Base-by-base conservation (phyloP, 2,797 vertebrate species). In the Galaxias olidus region DNA sequence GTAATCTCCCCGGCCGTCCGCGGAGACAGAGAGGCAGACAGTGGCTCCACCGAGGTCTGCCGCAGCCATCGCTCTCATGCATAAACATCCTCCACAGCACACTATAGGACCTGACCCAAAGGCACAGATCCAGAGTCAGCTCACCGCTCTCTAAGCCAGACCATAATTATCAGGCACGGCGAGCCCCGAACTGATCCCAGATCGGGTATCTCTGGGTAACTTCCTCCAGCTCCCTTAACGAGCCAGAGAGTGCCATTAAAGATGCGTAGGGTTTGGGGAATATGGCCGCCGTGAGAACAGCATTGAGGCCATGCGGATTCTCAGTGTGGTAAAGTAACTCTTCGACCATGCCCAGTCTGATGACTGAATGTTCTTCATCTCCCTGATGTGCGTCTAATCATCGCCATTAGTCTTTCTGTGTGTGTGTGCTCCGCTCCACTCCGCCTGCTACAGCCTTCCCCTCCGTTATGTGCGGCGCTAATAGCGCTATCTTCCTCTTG, bases 401-500 rank as follows among this genome's bases (percentile, higher is more conserved):
- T 57, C 14, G 18, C 15, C 11, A 53, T 30, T 66, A 14, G 42
- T 55, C 5, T 66, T 8, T 58, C 59, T 59, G 17, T 77, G 44
- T 44, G 61, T 59, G 50, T 71, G 64, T 61, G 53, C 8, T 18
- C 12, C 67, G 64, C 41, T 72, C 68, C 68, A 17, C 45, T 72
- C 65, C 75, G 74, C 72, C 59, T 73, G 73, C 61, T 67, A 52
- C 68, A 47, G 70, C 47, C 68, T 73, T 52, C 40, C 8, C 6
- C 73, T 57, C 79, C 59, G 12, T 1, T 43, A n/a, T 50, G 14
- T 12, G 66, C 43, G 61, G 84, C 88, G 87, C 85, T 94, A 86
- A 93, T 70, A 81, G 90, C 74, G 53, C 78, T 87, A 14, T 92
- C 92, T 93, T 88, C 87, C 84, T 3, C 30, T 3, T 95, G 76